A percentile compares a stretch with the other conserved stretches of the same genome.
phyloP scores from a whole-genome alignment of 2,113 vertebrate genomes.

The Lates calcarifer region DNA sequence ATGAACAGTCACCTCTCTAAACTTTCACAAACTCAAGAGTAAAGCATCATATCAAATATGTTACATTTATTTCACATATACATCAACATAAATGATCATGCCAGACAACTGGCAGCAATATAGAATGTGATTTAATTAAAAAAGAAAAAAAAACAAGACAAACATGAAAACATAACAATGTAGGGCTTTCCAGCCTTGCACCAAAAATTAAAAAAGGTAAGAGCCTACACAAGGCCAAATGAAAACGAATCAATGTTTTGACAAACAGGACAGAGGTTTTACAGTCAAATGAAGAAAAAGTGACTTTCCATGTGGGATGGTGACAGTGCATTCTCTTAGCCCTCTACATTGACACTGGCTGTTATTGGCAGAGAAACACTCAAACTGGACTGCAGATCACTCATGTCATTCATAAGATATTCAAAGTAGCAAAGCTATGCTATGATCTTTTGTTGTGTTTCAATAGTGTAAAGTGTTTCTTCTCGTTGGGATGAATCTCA shows the following conservation, averaged over 20 bases:
- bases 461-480: conserved; percentile 9
- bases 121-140: conserved; percentile 45
- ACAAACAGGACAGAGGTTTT: not conserved
- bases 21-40: conserved; percentile 5
- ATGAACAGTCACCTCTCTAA: not conserved
- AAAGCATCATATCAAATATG: conserved; percentile 28
- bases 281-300: not conserved
- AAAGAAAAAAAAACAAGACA: conserved; percentile 26
- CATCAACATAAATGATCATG: conserved; percentile 66
- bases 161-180: conserved; percentile 11
- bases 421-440: conserved; percentile 2
- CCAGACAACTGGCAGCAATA: conserved; percentile 59
- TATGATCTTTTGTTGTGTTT: not conserved
- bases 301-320: conserved; percentile 4
- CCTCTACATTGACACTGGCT: not conserved
- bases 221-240: conserved; percentile 5
- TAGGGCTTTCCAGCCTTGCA: conserved; percentile 11
- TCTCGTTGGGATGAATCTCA: conserved; percentile 3
- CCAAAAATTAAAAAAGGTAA: not conserved
- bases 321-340: conserved; percentile 8
- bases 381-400: not conserved
- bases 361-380: not conserved
- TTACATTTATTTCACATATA: conserved; percentile 62
- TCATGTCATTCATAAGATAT: not conserved
- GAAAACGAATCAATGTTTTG: conserved; percentile 3